phyloP scores from a whole-genome alignment of 1,140 invertebrate genomes.

The Mactra quadrangularis region DNA sequence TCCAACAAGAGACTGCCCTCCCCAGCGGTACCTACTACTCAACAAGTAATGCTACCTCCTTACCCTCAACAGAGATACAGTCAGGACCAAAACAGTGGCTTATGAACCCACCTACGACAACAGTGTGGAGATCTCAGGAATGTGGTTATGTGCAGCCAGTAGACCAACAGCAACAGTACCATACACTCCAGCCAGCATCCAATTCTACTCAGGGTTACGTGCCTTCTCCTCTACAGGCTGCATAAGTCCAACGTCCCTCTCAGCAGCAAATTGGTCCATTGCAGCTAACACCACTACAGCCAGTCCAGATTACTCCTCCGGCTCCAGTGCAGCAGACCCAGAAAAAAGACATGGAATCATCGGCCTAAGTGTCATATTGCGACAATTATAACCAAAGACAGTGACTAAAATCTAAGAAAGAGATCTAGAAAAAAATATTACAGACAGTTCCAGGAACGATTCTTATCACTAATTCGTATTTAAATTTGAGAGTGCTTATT shows the following conservation, averaged over 20 bases:
- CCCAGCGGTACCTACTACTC: slow-evolving; percentile 13
- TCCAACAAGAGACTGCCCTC: slow-evolving; percentile 8
- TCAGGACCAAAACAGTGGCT: background rate
- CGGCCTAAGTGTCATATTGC: background rate
- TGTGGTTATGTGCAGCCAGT: background rate
- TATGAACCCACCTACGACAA: slow-evolving; percentile 1
- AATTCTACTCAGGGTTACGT: background rate
- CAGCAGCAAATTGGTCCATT: background rate
- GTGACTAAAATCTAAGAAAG: background rate
- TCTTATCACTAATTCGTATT: background rate
- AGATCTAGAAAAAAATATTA: background rate
- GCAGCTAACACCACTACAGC: background rate
- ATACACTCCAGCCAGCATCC: slow-evolving; percentile 5
- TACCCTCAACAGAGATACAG: slow-evolving; percentile 1
- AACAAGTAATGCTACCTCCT: background rate
- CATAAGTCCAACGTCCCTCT: background rate
- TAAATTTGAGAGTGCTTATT: background rate
- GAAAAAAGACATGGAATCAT: background rate
- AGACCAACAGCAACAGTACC: slow-evolving; percentile 9
- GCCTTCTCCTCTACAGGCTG: background rate
- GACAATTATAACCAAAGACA: slow-evolving; percentile 1
- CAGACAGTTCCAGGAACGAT: background rate
- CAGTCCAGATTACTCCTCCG: background rate
- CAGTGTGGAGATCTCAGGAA: background rate
- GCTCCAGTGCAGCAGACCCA: slow-evolving; percentile 1